Conservation (phyloP, 2,113 vertebrate genomes). For the Lycocorax pyrrhopterus region DNA sequence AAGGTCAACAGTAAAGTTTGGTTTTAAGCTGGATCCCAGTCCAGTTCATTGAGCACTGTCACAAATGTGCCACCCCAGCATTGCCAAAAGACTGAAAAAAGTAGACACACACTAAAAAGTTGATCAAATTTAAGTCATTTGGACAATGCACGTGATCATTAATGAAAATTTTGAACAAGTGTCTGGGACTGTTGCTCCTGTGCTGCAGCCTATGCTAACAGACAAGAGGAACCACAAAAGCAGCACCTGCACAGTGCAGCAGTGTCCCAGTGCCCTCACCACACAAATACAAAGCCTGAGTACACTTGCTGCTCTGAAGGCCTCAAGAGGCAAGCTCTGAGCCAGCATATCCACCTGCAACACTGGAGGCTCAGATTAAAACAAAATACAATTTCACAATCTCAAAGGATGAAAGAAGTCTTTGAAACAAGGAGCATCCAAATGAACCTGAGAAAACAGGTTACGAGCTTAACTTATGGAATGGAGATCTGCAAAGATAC, state of each 20-base stretch:
- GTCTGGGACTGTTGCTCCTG: neutral
- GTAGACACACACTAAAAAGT: neutral
- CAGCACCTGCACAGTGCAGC: neutral
- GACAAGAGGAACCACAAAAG: neutral
- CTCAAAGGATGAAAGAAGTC: neutral
- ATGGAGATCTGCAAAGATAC: neutral
- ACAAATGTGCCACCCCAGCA: neutral
- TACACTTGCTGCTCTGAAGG: neutral
- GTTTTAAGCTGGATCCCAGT: neutral
- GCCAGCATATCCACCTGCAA: neutral
- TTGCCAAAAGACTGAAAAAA: neutral
- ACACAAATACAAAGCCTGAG: fast-evolving
- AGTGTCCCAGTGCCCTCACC: neutral
- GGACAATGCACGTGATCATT: neutral
- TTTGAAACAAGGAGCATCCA: neutral
- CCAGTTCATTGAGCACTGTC: neutral
- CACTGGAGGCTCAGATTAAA: neutral
- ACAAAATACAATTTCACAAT: neutral
- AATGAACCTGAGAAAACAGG: neutral
- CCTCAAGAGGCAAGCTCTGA: neutral
- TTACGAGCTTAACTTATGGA: neutral
- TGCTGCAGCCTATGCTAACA: neutral
- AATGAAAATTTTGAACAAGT: neutral
- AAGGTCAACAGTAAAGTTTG: neutral
- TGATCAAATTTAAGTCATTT: neutral